These are phyloP conservation scores for Ametastegia equiseti DNA, from an alignment of 2,888 invertebrate genomes.

Conservation along the genomic window DNA sequence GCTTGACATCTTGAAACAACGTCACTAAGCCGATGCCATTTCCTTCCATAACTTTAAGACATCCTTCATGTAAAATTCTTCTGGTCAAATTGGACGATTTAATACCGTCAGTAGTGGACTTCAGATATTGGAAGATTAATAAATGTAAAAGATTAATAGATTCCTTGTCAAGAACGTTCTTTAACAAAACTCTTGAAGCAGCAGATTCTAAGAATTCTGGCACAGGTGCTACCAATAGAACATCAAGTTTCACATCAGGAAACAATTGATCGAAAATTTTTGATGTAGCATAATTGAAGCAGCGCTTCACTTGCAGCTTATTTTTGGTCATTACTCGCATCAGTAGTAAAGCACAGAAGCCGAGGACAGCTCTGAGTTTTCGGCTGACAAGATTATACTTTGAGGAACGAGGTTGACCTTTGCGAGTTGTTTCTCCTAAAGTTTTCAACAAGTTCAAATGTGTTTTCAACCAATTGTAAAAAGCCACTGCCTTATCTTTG, in stretches of 20 bases:
- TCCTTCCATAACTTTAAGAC: background rate
- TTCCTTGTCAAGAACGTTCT: background rate
- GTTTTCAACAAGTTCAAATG: background rate
- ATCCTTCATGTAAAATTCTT: slow-evolving; percentile 5
- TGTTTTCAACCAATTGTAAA: slow-evolving; percentile 20
- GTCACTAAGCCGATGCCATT: slow-evolving; percentile 25
- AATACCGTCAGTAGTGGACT: background rate
- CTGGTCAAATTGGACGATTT: background rate
- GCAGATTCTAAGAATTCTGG: background rate
- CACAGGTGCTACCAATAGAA: background rate
- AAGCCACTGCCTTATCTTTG: background rate
- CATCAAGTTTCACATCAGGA: background rate
- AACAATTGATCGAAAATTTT: slow-evolving; percentile 9
- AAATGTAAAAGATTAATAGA: background rate
- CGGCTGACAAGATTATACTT: background rate
- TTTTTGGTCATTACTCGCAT: background rate
- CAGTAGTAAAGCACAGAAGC: slow-evolving; percentile 30
- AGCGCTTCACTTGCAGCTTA: background rate
- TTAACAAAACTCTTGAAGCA: background rate
- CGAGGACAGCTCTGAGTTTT: slow-evolving; percentile 4
- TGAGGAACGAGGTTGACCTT: background rate
- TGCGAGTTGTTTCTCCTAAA: background rate
- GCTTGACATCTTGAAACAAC: background rate
- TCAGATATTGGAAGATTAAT: slow-evolving; percentile 6
- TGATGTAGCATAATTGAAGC: background rate